Evolutionary conservation across 2,797 vertebrate species (phyloP), one percentile per base, ranked within the genome.

Genomic region (Rachycentron canadum): DNA sequence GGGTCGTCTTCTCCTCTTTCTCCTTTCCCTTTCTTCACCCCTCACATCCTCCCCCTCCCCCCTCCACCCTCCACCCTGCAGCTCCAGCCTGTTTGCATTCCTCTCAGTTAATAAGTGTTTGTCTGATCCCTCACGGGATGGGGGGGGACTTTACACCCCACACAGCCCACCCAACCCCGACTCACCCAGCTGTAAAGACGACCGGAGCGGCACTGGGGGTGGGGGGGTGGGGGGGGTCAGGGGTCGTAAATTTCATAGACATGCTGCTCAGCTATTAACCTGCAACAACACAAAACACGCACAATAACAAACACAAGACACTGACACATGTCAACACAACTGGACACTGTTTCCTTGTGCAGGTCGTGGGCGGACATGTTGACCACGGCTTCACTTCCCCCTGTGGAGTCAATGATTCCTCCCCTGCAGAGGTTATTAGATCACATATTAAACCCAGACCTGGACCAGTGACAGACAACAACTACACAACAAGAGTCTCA

Each of bases 81-180:
- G 86, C 91, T 86, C 69, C 10, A 75, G 84, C 79, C 84, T 93
- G 89, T 95, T 94, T 92, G 73, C 93, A 94, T 95, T 94, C 91
- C 94, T 94, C 92, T 86, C 91, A 90, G 94, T 96, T 95, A 95
- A 94, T 92, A 83, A 94, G 92, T 94, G 88, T 94, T 88, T 93
- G 94, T 94, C 88, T 92, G 88, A 91, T 90, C 83, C 88, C 69
- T 76, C n/a, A n/a, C n/a, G n/a, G n/a, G 73, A 86, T 76, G 78
- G 87, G 84, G 86, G 84, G 73, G 79, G 89, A n/a, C n/a, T 86
- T 87, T 84, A 89, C 84, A 82, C 73, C 88, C 76, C 90, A 89
- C 90, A 91, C 86, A 70, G 59, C 53, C 40, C 40, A 5, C 21
- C 50, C 71, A 40, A 56, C 62, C 50, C 59, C 23, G 16, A 60